Evolutionary conservation across 2,113 vertebrate species (phyloP).

Genomic region (Melanostigma gelatinosum): DNA sequence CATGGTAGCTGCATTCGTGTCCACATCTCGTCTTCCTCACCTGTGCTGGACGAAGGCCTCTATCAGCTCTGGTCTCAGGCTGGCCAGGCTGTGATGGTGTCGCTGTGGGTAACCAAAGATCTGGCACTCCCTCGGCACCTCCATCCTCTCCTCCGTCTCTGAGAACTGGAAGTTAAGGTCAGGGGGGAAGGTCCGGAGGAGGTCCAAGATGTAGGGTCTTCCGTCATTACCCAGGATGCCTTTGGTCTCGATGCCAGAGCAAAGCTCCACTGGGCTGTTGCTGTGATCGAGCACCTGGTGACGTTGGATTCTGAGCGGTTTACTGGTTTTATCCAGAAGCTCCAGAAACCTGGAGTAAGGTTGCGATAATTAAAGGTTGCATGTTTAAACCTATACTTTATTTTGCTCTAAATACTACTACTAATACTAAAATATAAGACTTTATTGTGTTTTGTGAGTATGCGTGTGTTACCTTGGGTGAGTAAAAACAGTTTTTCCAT

Average conservation of each 20-base stretch:
- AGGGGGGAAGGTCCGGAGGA: slow-evolving; percentile 93
- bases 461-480: slow-evolving; percentile 84
- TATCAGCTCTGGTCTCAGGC: slow-evolving; percentile 91
- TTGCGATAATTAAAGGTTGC: neutral
- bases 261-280: slow-evolving; percentile 88
- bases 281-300: slow-evolving; percentile 92
- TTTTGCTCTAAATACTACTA: neutral
- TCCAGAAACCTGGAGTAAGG: slow-evolving; percentile 81
- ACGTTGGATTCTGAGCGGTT: slow-evolving; percentile 89
- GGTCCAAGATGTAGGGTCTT: slow-evolving; percentile 93
- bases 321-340: slow-evolving; percentile 91
- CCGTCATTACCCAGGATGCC: slow-evolving; percentile 96
- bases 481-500: slow-evolving; percentile 92
- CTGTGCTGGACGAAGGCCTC: slow-evolving; percentile 93
- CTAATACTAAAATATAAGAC: neutral
- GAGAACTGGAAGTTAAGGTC: slow-evolving; percentile 93
- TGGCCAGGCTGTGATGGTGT: slow-evolving; percentile 91
- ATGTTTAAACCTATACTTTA: neutral
- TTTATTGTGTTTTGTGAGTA: neutral
- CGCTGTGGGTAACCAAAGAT: slow-evolving; percentile 87
- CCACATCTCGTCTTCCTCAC: slow-evolving; percentile 73
- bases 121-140: slow-evolving; percentile 87
- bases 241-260: slow-evolving; percentile 94
- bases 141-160: slow-evolving; percentile 81
- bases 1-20: neutral